A percentile compares a stretch with the other conserved stretches of the same genome.
Conservation (phyloP, 1,140 invertebrate genomes). For the Anastrepha obliqua region DNA sequence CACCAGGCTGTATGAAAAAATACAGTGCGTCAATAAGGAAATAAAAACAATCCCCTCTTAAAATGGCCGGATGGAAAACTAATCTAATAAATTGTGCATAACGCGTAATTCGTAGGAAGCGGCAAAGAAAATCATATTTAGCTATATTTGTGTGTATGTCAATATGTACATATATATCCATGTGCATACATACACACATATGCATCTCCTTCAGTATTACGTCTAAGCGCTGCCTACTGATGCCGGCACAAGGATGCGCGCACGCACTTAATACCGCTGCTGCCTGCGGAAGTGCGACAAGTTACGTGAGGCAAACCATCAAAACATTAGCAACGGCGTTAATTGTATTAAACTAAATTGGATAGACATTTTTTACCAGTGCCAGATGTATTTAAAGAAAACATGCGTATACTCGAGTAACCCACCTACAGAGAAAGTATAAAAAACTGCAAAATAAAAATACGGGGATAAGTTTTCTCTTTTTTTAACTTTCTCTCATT, state of each 20-base stretch:
- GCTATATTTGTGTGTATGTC: no score
- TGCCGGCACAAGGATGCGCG: not conserved
- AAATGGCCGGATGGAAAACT: not conserved
- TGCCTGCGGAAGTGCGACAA: not conserved
- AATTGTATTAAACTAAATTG: constrained; percentile 4
- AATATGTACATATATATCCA: not conserved
- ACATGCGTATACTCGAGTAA: no score
- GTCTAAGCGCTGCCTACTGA: not conserved
- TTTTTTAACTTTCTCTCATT: no score
- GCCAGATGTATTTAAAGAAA: no score
- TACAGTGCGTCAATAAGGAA: not conserved
- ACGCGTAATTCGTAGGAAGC: not conserved
- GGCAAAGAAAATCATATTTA: not conserved
- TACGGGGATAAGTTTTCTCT: no score
- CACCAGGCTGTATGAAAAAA: not conserved
- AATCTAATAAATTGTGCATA: not conserved
- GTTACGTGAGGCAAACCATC: not conserved
- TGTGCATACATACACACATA: not conserved
- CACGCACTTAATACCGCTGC: not conserved
- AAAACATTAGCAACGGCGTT: constrained; percentile 21
- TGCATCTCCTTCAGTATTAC: not conserved
- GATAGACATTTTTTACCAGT: not conserved
- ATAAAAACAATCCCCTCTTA: not conserved
- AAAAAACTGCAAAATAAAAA: no score
- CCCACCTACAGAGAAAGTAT: no score